A percentile compares a stretch with the other conserved stretches of the same genome.
These are phyloP conservation scores for Brachirus orientalis DNA, from an alignment of 2,113 vertebrate genomes.

Conservation along the genomic window DNA sequence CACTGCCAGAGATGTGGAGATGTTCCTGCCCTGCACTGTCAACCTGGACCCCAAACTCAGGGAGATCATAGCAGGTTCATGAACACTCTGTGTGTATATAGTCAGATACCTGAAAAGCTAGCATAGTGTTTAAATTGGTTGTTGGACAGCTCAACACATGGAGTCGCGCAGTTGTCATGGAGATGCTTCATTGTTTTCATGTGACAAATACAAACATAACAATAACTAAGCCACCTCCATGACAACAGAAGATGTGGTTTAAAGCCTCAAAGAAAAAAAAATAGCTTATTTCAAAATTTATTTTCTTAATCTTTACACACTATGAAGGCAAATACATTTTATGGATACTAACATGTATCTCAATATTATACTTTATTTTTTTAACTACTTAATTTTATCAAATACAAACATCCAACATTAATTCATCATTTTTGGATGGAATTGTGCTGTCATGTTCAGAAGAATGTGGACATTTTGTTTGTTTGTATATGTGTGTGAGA, in stretches of 20 bases:
- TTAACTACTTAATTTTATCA: too few species aligned
- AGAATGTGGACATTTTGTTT: background rate
- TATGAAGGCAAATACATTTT: too few species aligned
- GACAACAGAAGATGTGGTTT: background rate
- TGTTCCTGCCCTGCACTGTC: conserved; percentile 95
- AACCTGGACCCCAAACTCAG: conserved; percentile 97
- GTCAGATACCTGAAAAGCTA: background rate
- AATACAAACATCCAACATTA: too few species aligned
- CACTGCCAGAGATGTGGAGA: conserved; percentile 91
- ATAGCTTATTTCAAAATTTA: too few species aligned
- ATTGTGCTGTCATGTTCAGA: background rate
- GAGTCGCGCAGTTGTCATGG: background rate
- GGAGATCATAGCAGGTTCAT: conserved; percentile 95
- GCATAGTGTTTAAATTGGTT: background rate
- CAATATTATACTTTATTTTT: too few species aligned
- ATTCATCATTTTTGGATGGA: too few species aligned
- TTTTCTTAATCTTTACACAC: too few species aligned
- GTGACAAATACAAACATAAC: conserved; percentile 7
- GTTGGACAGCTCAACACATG: background rate
- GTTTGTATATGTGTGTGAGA: conserved; percentile 1
- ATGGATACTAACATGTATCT: too few species aligned
- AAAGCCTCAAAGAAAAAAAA: too few species aligned
- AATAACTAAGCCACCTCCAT: background rate
- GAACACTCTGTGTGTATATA: conserved; percentile 13
- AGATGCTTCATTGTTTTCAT: conserved; percentile 3